A percentile compares a stretch with the other conserved stretches of the same genome.
These are phyloP conservation scores for Cirrhinus mrigala DNA, from an alignment of 2,797 vertebrate genomes.

Conservation along the genomic window DNA sequence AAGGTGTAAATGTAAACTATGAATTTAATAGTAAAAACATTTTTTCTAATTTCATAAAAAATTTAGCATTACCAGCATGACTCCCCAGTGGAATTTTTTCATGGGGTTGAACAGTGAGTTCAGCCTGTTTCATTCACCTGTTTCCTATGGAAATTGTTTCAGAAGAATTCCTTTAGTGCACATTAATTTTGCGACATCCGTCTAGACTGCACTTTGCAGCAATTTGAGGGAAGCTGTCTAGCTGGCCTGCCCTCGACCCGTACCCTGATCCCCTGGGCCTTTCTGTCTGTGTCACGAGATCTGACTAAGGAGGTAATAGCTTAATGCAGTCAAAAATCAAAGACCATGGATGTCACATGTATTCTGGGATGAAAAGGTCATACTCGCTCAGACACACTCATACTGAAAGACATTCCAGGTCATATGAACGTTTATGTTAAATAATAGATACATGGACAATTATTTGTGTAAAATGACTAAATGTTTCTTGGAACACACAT, in stretches of 20 bases:
- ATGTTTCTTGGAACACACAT: slow-evolving; percentile 17
- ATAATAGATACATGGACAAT: slow-evolving; percentile 8
- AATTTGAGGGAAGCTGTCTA: background rate
- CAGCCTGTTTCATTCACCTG: slow-evolving; percentile 19
- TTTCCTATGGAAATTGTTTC: slow-evolving; percentile 26
- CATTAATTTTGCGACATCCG: slow-evolving; percentile 37
- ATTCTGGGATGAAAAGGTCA: slow-evolving; percentile 46
- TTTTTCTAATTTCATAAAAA: background rate
- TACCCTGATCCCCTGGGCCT: slow-evolving; percentile 14
- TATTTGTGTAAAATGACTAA: background rate
- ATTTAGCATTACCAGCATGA: no score
- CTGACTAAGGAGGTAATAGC: slow-evolving; percentile 45
- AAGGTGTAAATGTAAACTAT: background rate
- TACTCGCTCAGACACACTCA: slow-evolving; percentile 5
- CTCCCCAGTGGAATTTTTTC: no score
- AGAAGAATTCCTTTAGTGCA: background rate
- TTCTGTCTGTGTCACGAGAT: slow-evolving; percentile 38
- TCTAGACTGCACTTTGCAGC: slow-evolving; percentile 25
- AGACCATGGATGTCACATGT: slow-evolving; percentile 50
- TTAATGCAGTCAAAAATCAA: slow-evolving; percentile 53
- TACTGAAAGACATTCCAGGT: background rate
- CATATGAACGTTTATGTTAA: background rate
- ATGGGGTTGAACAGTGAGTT: slow-evolving; percentile 29
- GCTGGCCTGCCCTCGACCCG: background rate
- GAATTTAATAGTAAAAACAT: background rate